Evolutionary conservation across 2,888 invertebrate species (phyloP), one percentile per base, ranked within the genome.

Genomic region (Cloeon dipterum): DNA sequence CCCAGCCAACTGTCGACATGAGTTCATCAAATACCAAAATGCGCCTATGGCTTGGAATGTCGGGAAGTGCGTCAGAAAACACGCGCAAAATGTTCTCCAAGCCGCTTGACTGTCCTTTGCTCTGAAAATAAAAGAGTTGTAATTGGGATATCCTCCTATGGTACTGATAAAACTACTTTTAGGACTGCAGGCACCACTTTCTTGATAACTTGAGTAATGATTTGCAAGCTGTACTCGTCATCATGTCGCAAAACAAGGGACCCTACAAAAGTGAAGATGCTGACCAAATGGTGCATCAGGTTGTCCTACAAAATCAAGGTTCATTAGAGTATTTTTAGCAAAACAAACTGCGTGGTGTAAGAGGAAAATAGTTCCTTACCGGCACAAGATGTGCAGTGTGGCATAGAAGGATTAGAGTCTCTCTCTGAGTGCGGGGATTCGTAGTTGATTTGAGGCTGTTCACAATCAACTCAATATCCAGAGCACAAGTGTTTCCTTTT

Each of bases 231-330:
- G 55, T 93, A 93, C 0, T 81, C 76, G 49, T 94, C 91, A 51
- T 96, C 94, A 46, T 89, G 86, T 8, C 91, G 67, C 2, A 94
- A 62, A 8, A 96, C 74, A 0, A 85, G 85, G 0, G 81, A 81
- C 1, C 96, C 96, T 74, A 98, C 89, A 51, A 96, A 98, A 0
- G 94, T 93, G 53, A 98, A 98, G 46, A 98, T 83, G 17, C 88
- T 77, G 74, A 96, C 91, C 3, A 93, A 79, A 49, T 93, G 86
- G 50, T 86, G 79, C 13, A 94, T 59, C 1, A 96, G 85, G 57
- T 78, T 74, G 41, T 75, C 70, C 53, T 56, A 46, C 20, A 43
- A 43, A 35, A n/a, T n/a, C n/a, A n/a, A n/a, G n/a, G n/a, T n/a
- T n/a, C n/a, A n/a, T n/a, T n/a, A n/a, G n/a, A n/a, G 8, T n/a